Conservation (phyloP, 2,797 vertebrate species). For the Furcifer pardalis region DNA sequence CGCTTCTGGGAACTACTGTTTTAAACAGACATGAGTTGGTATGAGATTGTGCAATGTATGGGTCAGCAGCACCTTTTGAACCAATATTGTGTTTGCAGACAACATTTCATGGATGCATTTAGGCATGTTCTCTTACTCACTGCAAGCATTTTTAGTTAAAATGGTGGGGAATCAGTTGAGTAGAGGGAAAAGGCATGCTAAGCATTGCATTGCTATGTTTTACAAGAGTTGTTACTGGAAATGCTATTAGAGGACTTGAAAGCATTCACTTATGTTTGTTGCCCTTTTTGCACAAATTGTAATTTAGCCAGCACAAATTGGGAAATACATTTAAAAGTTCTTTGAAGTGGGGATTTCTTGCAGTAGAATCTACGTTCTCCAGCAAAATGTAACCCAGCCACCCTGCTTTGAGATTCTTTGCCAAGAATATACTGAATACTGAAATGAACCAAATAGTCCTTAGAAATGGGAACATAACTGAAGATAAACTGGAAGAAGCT, state of each 20-base stretch:
- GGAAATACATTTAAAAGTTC: not conserved
- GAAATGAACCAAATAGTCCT: not conserved
- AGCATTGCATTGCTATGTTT: not conserved
- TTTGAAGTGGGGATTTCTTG: not conserved
- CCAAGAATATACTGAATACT: constrained; percentile 22
- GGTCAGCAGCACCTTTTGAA: constrained; percentile 61
- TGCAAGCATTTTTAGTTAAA: not conserved
- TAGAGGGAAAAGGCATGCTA: constrained; percentile 4
- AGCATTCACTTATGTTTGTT: constrained; percentile 3
- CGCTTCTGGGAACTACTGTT: too few relatives aligned
- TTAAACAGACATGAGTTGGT: not conserved
- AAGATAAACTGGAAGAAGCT: not conserved
- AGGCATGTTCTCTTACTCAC: not conserved
- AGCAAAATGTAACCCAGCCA: not conserved
- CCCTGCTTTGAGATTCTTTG: not conserved
- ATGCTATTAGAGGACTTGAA: not conserved
- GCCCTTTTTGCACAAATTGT: not conserved
- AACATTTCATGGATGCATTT: constrained; percentile 5
- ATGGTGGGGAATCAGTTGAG: not conserved
- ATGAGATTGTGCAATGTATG: not conserved
- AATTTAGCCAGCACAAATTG: not conserved
- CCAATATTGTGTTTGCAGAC: constrained; percentile 20
- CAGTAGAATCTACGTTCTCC: not conserved
- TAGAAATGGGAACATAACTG: not conserved
- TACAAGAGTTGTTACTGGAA: constrained; percentile 23